Evolutionary conservation across 2,113 vertebrate genomes (phyloP).

Genomic region (Pituophis catenifer): DNA sequence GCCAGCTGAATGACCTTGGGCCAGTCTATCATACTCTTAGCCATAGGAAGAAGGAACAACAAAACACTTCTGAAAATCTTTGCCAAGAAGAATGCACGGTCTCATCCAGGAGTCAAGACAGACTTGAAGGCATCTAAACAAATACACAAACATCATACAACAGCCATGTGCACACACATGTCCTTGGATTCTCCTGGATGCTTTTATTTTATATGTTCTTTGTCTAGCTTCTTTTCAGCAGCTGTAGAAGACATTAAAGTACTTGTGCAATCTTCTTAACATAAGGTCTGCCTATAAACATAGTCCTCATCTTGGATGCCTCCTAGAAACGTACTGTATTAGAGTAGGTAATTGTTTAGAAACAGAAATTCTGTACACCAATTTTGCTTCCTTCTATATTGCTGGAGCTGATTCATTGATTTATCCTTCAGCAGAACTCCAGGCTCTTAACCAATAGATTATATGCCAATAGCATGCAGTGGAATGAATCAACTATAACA

Average conservation of each 20-base stretch:
- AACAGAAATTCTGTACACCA: not conserved
- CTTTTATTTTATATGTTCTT: not conserved
- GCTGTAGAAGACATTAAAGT: not conserved
- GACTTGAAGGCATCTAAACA: not conserved
- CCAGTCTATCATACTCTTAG: not conserved
- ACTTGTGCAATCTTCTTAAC: not conserved
- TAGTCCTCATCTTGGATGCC: not conserved
- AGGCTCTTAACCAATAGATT: not conserved
- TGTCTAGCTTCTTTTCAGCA: not conserved
- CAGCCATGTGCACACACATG: not conserved
- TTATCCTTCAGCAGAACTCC: not conserved
- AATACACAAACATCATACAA: not conserved
- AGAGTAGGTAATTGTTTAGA: not conserved
- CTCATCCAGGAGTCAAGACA: not conserved
- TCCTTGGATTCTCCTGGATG: not conserved
- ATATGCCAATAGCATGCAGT: not conserved
- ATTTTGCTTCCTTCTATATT: not conserved
- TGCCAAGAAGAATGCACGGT: not conserved
- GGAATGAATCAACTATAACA: conserved; percentile 6
- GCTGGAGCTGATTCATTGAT: not conserved
- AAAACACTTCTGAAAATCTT: not conserved
- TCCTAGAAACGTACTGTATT: not conserved
- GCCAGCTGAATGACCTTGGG: not conserved
- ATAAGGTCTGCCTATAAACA: not conserved
- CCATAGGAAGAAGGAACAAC: not conserved